Evolutionary conservation across 2,888 invertebrate species (phyloP).

Genomic region (Halocaridina rubra): DNA sequence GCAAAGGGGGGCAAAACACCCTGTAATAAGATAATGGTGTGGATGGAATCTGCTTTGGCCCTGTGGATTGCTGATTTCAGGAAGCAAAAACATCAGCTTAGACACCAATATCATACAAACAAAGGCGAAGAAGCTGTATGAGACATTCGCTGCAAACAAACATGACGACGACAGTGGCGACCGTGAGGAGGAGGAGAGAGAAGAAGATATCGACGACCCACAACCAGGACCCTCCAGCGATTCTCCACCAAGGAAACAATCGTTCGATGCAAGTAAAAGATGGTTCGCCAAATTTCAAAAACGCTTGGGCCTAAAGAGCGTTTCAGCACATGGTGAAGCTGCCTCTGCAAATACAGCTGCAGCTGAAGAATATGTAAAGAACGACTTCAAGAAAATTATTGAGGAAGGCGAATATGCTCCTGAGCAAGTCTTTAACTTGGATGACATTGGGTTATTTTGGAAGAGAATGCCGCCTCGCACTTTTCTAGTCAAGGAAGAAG

Average conservation of each 20-base stretch:
- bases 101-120: too few relatives aligned
- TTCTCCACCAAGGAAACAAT: background rate
- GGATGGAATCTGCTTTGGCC: too few relatives aligned
- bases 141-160: too few relatives aligned
- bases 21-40: too few relatives aligned
- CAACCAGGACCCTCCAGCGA: too few relatives aligned
- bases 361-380: constrained; percentile 23
- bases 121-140: too few relatives aligned
- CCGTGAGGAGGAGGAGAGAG: too few relatives aligned
- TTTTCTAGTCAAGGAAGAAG: constrained; percentile 27
- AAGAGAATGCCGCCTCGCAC: constrained; percentile 42
- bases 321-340: constrained; percentile 24
- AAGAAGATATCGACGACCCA: too few relatives aligned
- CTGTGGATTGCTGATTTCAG: too few relatives aligned
- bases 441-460: constrained; percentile 34
- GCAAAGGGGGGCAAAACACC: too few relatives aligned
- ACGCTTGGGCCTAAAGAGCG: constrained; percentile 26
- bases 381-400: constrained; percentile 5
- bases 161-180: too few relatives aligned
- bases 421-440: constrained; percentile 34
- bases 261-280: constrained; percentile 28
- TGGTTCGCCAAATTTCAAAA: constrained; percentile 50
- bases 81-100: too few relatives aligned
- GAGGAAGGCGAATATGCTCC: constrained; percentile 7
- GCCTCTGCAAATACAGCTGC: background rate